Conservation (phyloP, 2,113 vertebrate species). For the Oostethus manadensis region DNA sequence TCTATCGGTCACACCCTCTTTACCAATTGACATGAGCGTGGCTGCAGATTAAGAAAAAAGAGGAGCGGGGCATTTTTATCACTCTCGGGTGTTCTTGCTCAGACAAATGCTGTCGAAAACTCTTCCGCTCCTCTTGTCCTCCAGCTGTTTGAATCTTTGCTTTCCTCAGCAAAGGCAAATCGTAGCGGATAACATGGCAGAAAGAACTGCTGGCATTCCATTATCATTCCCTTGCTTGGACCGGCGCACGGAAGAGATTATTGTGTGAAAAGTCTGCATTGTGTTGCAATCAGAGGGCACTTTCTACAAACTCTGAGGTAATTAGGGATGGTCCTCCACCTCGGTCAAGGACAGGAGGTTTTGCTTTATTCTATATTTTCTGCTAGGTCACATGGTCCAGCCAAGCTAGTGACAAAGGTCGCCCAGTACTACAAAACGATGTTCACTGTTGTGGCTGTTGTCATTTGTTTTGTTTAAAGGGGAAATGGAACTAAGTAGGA, state of each 20-base stretch:
- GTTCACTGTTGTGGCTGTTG: background rate
- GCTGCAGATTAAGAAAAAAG: constrained; percentile 56
- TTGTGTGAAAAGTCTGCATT: constrained; percentile 32
- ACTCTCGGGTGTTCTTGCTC: constrained; percentile 34
- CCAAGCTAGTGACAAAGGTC: constrained; percentile 15
- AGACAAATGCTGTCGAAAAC: constrained; percentile 50
- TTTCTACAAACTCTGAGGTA: constrained; percentile 20
- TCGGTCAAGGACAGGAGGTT: constrained; percentile 45
- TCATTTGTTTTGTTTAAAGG: constrained; percentile 5
- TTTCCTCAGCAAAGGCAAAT: constrained; percentile 23
- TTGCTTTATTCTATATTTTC: constrained; percentile 33
- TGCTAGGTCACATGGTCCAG: constrained; percentile 9
- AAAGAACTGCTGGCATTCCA: constrained; percentile 30
- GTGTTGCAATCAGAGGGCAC: constrained; percentile 37
- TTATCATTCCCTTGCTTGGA: constrained; percentile 31
- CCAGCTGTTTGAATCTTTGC: constrained; percentile 8
- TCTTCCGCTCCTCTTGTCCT: constrained; percentile 47
- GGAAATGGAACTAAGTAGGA: background rate
- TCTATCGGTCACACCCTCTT: constrained; percentile 62
- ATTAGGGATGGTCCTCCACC: constrained; percentile 47
- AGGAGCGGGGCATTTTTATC: constrained; percentile 33
- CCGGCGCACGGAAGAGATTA: constrained; percentile 42
- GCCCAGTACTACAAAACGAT: constrained; percentile 3
- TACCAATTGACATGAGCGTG: constrained; percentile 58
- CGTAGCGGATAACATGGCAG: constrained; percentile 34